Base-by-base conservation (phyloP, 2,797 vertebrate species). In the Neopelma chrysocephalum region DNA sequence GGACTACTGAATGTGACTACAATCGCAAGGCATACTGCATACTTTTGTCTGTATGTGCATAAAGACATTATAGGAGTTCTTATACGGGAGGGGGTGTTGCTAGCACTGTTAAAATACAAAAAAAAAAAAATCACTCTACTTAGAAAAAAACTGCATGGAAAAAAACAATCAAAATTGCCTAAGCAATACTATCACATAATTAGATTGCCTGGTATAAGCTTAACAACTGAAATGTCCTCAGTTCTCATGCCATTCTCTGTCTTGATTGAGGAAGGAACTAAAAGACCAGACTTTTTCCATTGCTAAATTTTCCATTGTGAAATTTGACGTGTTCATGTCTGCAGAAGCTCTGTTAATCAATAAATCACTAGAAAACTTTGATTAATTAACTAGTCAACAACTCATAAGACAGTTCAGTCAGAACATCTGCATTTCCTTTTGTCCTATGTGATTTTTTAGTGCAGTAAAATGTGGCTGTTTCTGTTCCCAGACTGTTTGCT, bases 271-370 rank as follows among this genome's bases (percentile, higher is more conserved):
- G 75, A 95, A 96, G 34, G 68, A 93, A 94, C 48, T 89, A 71
- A 89, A 94, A 71, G 38, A 90, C 75, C 96, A 97, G 87, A 90
- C 48, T 93, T 96, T 97, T 97, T 96, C 96, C 95, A 93, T 97
- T 96, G 94, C 78, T 95, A 95, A 94, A 95, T 96, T 95, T 97
- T 97, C 96, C 92, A 96, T 97, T 97, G 95, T 94, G 95, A 96
- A 96, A 94, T 96, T 87, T 95, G 94, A 93, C 19, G 1, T 96
- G 87, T 87, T 87, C 92, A 93, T 95, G 71, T 92, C 92, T 95
- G 57, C 57, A 92, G 71, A 96, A 93, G 45, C 36, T 82, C 90
- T 94, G 89, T 82, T 93, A 95, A 97, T 96, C 94, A 96, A 85
- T 94, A 94, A 96, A 95, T 96, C 96, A 95, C 87, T 65, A 54